Base-by-base conservation (phyloP, 2,888 invertebrate genomes). In the Parasteatoda lunata region DNA sequence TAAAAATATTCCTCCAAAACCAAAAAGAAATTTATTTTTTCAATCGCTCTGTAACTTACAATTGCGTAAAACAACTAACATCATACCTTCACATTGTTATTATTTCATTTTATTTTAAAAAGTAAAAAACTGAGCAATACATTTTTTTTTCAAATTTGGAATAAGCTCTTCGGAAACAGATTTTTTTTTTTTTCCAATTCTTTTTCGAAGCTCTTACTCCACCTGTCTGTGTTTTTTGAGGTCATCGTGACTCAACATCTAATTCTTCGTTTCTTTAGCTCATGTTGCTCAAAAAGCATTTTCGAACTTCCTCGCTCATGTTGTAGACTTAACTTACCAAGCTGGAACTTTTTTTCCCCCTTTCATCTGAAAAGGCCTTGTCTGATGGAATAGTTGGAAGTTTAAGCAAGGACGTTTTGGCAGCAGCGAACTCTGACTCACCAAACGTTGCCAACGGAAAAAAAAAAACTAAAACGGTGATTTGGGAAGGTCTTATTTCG, bases 331-430 rank as follows among this genome's bases (percentile, higher is more conserved):
- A 30, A 30, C 30, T n/a, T 30, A 30, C 30, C 30, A 30, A 30
- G 30, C 30, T 30, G 30, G 30, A 30, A 30, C 30, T 59, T 13
- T 9, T 59, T 59, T 59, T 59, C 45, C n/a, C 65, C 65, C 45
- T 69, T 69, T 65, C 30, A 59, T 9, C 59, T n/a, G 59, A 66
- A 65, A 72, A 71, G 80, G 69, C 85, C 85, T 85, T 85, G 85
- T 77, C 84, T 73, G 68, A 59, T 77, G 75, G 66, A 52, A 70
- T 85, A 66, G 79, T 76, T 85, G 76, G 85, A 85, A 80, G 76
- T 85, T 30, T 85, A 72, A 79, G 80, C 85, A 85, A 85, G 85
- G 85, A 76, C 85, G 80, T 85, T 80, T 59, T 85, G 85, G 85
- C 85, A 85, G 79, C 85, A 76, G 68, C 85, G 76, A 75, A 70